Base-by-base conservation (phyloP, 1,140 invertebrate genomes). In the Drosophila repletoides region DNA sequence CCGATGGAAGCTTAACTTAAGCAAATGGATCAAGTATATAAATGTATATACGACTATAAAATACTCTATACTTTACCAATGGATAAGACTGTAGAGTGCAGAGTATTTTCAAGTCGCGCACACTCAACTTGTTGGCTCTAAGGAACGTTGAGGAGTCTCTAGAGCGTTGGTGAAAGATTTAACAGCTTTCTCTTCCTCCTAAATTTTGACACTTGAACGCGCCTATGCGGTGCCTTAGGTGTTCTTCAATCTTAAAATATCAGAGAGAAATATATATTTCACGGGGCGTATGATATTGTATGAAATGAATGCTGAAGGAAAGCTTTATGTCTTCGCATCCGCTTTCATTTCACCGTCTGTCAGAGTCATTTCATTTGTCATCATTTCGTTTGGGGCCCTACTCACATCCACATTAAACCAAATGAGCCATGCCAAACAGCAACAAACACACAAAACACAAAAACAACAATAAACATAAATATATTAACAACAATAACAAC, bases 361-460 rank as follows among this genome's bases (percentile, higher is more conserved):
- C 55, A 45, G 26, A 26, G 31, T 40, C 53, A 70, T 66, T 36
- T 40, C 61, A 66, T 59, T 72, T 22, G 60, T 64, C 59, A 58
- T 72, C 76, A 66, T 52, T 43, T 76, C 41, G 26, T 59, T 67
- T 41, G n/a, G 34, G 46, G 33, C 69, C 64, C 61, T 53, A 58
- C 59, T 49, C 46, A 77, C 55, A 66, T 72, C 76, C 61, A 15
- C 76, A 84, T 83, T 84, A 77, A 83, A 26, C 59, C 79, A 73
- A 83, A 83, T 83, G 77, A 83, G 77, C 59, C 58, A 41, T 49
- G 49, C n/a, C 48, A 33, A 66, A 59, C 28, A 19, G 12, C 28
- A 21, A 28, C 36, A 22, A 36, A n/a, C n/a, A n/a, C n/a, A n/a
- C n/a, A n/a, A n/a, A n/a, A n/a, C n/a, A n/a, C n/a, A n/a, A 59